These are phyloP conservation scores for Cephus rjabovi DNA, from an alignment of 2,888 invertebrate species.

Conservation along the genomic window DNA sequence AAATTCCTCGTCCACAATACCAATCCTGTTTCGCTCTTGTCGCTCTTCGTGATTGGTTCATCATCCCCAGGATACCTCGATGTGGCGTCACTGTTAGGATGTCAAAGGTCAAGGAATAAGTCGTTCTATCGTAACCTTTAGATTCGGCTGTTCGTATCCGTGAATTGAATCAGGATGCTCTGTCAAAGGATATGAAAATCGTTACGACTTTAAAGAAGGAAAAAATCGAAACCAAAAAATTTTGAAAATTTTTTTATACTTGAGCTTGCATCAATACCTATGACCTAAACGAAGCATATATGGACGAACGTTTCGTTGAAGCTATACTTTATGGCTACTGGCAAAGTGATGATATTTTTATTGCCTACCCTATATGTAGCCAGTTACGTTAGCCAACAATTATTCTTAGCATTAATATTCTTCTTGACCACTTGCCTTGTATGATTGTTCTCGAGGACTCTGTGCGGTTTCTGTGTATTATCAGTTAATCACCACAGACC, in stretches of 20 bases:
- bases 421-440: neutral
- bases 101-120: neutral
- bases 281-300: neutral
- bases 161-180: neutral
- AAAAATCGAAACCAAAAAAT: neutral
- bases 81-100: neutral
- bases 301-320: neutral
- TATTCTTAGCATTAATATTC: neutral
- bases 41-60: neutral
- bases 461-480: neutral
- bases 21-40: neutral
- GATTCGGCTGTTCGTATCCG: neutral
- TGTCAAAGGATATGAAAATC: neutral
- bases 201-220: neutral
- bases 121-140: neutral
- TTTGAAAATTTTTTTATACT: neutral
- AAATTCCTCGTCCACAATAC: neutral
- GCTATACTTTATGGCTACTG: neutral
- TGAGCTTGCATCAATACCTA: neutral
- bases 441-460: neutral
- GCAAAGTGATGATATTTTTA: neutral
- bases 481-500: neutral
- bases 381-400: neutral
- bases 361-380: neutral
- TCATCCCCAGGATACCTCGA: neutral